Evolutionary conservation across 2,888 invertebrate species (phyloP).

Genomic region (Pammene aurita): DNA sequence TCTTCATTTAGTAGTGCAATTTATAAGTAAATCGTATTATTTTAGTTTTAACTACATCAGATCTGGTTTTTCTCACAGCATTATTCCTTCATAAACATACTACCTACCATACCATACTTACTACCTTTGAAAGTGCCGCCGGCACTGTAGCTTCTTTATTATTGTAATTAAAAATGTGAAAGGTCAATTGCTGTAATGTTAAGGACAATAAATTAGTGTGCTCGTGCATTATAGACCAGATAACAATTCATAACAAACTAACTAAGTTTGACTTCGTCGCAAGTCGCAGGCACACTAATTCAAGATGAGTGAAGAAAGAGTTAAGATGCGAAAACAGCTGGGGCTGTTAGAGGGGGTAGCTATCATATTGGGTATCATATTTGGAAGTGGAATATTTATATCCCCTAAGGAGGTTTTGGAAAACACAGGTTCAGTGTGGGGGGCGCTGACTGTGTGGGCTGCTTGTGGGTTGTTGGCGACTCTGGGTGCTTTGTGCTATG

Average conservation of each 20-base stretch:
- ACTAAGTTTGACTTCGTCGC: conserved; percentile 7
- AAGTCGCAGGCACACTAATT: background rate
- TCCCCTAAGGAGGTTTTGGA: conserved; percentile 96
- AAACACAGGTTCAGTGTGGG: conserved; percentile 95
- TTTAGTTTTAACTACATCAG: background rate
- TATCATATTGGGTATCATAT: conserved; percentile 96
- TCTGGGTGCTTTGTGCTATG: conserved; percentile 97
- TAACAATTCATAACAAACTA: conserved; percentile 1
- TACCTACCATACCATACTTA: background rate
- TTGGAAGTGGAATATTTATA: conserved; percentile 98
- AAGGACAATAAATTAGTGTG: conserved; percentile 45
- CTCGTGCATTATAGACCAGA: background rate
- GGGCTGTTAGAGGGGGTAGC: conserved; percentile 96
- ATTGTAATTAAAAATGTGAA: conserved; percentile 51
- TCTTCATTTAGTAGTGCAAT: background rate
- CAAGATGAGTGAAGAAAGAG: conserved; percentile 79
- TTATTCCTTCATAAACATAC: background rate
- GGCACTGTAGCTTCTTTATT: conserved; percentile 43
- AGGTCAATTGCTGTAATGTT: conserved; percentile 48
- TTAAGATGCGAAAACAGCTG: conserved; percentile 93
- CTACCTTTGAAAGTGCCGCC: conserved; percentile 3
- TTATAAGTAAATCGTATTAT: background rate
- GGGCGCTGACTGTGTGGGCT: conserved; percentile 94
- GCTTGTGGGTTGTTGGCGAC: conserved; percentile 94
- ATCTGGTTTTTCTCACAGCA: background rate